Evolutionary conservation across 2,113 vertebrate species (phyloP), one percentile per base, ranked within the genome.

Genomic region (Struthio camelus): DNA sequence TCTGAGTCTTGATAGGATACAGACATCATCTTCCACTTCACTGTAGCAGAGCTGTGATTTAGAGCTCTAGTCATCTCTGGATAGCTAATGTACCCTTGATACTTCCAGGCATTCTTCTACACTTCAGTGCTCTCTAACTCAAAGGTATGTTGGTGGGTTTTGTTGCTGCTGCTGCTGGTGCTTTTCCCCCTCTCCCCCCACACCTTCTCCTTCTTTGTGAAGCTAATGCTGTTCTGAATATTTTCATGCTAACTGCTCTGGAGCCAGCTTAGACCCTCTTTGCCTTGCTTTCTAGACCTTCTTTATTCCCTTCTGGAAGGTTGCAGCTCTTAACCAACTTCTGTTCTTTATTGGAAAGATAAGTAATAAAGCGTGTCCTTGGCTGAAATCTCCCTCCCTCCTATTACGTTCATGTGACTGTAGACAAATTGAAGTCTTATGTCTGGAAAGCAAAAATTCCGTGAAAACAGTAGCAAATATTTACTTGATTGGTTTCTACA

Each of bases 41-140:
- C 22, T 0, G 0, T 69, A 42, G 51, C 85, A 58, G 11, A 70
- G 71, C 64, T 65, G 38, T 22, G 85, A 22, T 66, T 32, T 17
- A 27, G 56, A 66, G 23, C 75, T 87, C 34, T 6, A 38, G 22
- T 53, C 34, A 32, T 70, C 44, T 64, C 51, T 71, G 62, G 10
- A 6, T 30, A 19, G 61, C 64, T 91, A 48, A 17, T 75, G 56
- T 22, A 32, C 40, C 66, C 32, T 70, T 5, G 4, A 3, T 64
- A n/a, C 72, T 80, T 83, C 67, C 58, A 90, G 53, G 53, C 1
- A 0, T 44, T 73, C 11, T 44, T 75, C 69, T 62, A 0, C 0
- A 0, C 71, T 32, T 80, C 54, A n/a, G 27, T 66, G 83, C 89
- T 77, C 69, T 79, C 77, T 64, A 62, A 19, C 24, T 84, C 36